These are phyloP conservation scores for Agrochola lota DNA, from an alignment of 2,888 invertebrate species.

Conservation along the genomic window DNA sequence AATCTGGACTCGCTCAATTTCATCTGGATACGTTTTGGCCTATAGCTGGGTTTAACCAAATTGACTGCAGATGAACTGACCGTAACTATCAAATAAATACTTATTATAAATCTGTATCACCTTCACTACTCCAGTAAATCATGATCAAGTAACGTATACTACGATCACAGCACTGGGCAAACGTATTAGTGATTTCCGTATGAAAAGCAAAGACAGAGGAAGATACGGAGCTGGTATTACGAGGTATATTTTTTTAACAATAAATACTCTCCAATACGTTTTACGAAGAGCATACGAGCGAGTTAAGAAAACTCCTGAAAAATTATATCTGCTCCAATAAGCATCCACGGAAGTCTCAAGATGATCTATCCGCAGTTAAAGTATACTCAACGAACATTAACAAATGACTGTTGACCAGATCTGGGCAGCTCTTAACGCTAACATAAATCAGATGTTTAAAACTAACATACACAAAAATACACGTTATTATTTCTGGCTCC, in stretches of 20 bases:
- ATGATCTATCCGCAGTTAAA: constrained; percentile 28
- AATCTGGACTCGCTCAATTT: not conserved
- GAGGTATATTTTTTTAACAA: not conserved
- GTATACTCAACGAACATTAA: constrained; percentile 41
- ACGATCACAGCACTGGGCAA: not conserved
- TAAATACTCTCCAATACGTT: not conserved
- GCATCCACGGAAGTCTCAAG: constrained; percentile 7
- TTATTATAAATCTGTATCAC: not conserved
- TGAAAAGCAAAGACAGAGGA: not conserved
- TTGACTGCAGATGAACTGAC: not conserved
- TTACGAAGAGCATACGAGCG: not conserved
- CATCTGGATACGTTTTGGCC: constrained; percentile 1
- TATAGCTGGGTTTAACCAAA: not conserved
- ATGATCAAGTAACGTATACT: not conserved
- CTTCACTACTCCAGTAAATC: not conserved
- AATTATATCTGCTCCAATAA: not conserved
- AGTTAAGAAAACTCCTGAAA: not conserved
- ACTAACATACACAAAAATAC: constrained; percentile 49
- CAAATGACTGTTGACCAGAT: constrained; percentile 52
- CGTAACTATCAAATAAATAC: constrained; percentile 13
- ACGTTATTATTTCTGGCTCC: constrained; percentile 57
- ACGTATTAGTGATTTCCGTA: not conserved
- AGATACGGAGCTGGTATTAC: not conserved
- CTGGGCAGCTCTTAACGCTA: constrained; percentile 39
- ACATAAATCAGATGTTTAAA: constrained; percentile 60